Evolutionary conservation across 2,797 vertebrate species (phyloP).

Genomic region (Periophthalmus magnuspinnatus): DNA sequence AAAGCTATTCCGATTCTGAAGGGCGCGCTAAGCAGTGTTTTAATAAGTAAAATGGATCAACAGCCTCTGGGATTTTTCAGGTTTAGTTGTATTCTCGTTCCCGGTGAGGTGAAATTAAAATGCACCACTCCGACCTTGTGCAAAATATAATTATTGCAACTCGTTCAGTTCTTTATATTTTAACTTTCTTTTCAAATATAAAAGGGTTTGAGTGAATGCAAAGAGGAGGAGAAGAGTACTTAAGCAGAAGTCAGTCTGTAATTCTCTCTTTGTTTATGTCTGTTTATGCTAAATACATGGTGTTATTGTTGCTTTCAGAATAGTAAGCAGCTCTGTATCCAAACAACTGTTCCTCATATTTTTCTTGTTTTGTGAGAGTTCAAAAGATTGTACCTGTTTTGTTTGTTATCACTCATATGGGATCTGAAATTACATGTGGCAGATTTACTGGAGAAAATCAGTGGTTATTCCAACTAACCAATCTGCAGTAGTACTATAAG

Average conservation of each 20-base stretch:
- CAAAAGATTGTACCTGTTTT: constrained; percentile 2
- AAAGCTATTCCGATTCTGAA: constrained; percentile 38
- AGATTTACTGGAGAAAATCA: neutral
- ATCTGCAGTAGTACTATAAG: too few relatives aligned
- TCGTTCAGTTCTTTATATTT: constrained; percentile 23
- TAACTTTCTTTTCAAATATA: neutral
- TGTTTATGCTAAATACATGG: constrained; percentile 37
- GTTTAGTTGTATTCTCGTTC: constrained; percentile 34
- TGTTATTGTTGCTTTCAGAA: constrained; percentile 39
- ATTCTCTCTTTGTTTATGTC: neutral
- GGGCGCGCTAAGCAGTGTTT: constrained; percentile 38
- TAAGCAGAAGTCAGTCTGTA: constrained; percentile 26
- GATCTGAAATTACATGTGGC: neutral
- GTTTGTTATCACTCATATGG: constrained; percentile 1
- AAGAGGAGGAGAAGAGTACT: constrained; percentile 11
- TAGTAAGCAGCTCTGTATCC: constrained; percentile 23
- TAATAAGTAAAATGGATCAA: constrained; percentile 41
- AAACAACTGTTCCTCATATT: constrained; percentile 37
- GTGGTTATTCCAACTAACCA: neutral
- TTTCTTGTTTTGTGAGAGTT: constrained; percentile 27
- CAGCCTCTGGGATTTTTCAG: constrained; percentile 26
- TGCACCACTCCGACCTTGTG: constrained; percentile 30
- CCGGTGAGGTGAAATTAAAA: constrained; percentile 30
- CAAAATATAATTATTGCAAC: constrained; percentile 33
- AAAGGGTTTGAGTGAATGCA: neutral